Evolutionary conservation across 2,888 invertebrate genomes (phyloP).

Genomic region (Mythimna vitellina): DNA sequence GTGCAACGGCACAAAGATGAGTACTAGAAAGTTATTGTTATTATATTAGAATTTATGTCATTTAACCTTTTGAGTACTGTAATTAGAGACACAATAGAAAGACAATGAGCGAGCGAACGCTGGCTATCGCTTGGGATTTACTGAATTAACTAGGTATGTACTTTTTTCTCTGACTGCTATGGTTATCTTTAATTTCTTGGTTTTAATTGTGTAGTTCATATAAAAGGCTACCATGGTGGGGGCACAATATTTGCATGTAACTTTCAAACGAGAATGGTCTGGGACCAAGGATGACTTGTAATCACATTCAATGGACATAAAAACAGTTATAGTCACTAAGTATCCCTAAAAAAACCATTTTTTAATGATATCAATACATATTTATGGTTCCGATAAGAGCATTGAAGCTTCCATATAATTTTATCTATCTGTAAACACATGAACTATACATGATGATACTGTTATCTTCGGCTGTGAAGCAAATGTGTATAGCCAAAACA

Average conservation of each 20-base stretch:
- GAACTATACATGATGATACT: slow-evolving; percentile 27
- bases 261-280: neutral
- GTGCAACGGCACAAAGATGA: neutral
- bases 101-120: too few species aligned
- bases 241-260: neutral
- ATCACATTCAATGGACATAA: neutral
- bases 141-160: too few species aligned
- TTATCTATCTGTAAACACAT: slow-evolving; percentile 42
- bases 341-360: neutral
- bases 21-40: neutral
- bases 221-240: neutral
- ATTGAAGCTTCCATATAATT: slow-evolving; percentile 22
- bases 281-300: neutral
- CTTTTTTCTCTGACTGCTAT: neutral
- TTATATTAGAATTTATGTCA: too few species aligned
- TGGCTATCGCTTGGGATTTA: too few species aligned
- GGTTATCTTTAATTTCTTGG: too few species aligned
- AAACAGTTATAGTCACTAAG: neutral
- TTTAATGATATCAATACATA: slow-evolving; percentile 13
- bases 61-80: too few species aligned
- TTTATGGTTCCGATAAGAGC: slow-evolving; percentile 39
- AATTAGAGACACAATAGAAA: too few species aligned
- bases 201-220: neutral
- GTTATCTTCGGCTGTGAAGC: slow-evolving; percentile 37
- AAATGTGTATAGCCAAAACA: slow-evolving; percentile 22